Conservation (phyloP, 2,888 invertebrate species). For the Blera fallax region DNA sequence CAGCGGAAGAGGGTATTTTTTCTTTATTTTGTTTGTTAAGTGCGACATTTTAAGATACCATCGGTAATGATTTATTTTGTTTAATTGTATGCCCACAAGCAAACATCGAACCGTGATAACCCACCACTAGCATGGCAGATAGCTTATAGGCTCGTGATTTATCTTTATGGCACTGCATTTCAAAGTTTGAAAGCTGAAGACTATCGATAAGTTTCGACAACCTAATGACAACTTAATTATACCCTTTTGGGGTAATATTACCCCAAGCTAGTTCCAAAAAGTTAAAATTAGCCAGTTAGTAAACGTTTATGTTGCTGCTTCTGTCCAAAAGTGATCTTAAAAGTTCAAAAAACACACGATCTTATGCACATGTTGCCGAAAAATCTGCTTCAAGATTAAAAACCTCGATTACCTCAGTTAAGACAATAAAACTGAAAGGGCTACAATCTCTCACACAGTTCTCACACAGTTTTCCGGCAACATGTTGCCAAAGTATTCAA, state of each 20-base stretch:
- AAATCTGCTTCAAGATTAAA: background rate
- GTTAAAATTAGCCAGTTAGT: too few species aligned
- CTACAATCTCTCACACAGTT: background rate
- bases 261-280: too few species aligned
- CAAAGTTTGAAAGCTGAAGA: background rate
- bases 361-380: background rate
- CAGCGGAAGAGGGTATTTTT: background rate
- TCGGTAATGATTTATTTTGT: background rate
- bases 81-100: background rate
- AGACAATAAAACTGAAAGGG: background rate
- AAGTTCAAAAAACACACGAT: too few species aligned
- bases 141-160: background rate
- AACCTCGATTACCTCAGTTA: background rate
- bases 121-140: background rate
- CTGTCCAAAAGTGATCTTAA: background rate
- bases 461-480: background rate
- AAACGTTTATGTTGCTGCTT: background rate
- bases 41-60: background rate
- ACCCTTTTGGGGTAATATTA: too few species aligned
- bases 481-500: background rate
- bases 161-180: background rate
- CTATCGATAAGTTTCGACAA: background rate
- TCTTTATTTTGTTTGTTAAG: background rate
- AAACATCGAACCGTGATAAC: background rate
- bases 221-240: too few species aligned